These are phyloP conservation scores for Oreochromis niloticus DNA, from an alignment of 2,113 vertebrate genomes.

Conservation along the genomic window DNA sequence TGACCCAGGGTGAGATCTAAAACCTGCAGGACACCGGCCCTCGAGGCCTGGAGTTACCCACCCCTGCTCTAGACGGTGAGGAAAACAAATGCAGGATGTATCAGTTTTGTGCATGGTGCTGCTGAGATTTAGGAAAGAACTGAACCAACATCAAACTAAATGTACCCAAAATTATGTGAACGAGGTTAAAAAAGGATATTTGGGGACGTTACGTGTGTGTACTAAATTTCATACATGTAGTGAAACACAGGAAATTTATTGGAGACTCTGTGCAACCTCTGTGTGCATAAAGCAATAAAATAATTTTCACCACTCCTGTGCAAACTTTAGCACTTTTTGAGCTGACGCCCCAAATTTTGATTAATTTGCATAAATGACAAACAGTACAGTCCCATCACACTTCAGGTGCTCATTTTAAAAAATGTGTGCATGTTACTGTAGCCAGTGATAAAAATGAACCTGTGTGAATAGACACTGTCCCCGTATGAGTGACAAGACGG, in stretches of 20 bases:
- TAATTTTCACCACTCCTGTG: not conserved
- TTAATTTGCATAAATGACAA: not conserved
- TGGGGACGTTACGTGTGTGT: not conserved
- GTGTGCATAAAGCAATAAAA: not conserved
- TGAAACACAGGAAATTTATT: not conserved
- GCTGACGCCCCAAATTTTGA: accelerated
- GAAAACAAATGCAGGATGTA: not conserved
- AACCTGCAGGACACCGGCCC: not conserved
- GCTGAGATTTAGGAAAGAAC: not conserved
- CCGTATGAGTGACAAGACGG: not conserved
- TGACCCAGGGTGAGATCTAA: too few species aligned
- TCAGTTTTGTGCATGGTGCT: not conserved
- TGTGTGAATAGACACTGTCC: not conserved
- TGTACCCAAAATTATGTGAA: not conserved
- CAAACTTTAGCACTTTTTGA: not conserved
- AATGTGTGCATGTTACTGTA: not conserved
- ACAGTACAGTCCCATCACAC: accelerated
- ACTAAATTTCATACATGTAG: not conserved
- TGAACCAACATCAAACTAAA: not conserved
- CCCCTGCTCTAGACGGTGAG: not conserved
- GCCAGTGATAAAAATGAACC: accelerated
- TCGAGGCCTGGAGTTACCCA: not conserved
- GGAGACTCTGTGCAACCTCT: not conserved
- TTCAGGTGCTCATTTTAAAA: not conserved
- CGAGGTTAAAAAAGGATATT: accelerated